Evolutionary conservation across 2,113 vertebrate genomes (phyloP), one percentile per base, ranked within the genome.

Genomic region (Benitochromis conjunctus): DNA sequence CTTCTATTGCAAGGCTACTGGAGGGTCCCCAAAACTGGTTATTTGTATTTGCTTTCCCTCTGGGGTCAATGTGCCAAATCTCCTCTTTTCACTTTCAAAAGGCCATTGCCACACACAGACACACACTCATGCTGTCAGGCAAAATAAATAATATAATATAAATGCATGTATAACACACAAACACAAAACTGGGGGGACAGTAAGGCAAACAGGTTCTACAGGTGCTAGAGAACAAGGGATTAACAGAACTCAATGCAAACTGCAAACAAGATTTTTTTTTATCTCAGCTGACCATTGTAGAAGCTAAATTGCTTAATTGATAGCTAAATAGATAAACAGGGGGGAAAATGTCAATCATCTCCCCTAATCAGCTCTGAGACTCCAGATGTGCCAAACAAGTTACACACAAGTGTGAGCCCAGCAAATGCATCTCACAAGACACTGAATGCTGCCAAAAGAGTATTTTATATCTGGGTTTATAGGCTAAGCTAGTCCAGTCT

Each of bases 381-480:
- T 81, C 53, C 79, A 86, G 18, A 69, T 34, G 55, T 76, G 57
- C 90, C 90, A 89, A 84, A 74, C 55, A 82, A 83, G 77, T 89
- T 93, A 81, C 36, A 86, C 56, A 80, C 34, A 6, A 57, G 62
- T 78, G 56, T 79, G 69, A 85, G 82, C 82, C 85, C 86, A 89
- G 80, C 58, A 82, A 19, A 64, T 56, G 1, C 2, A 14, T 89
- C 90, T 92, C 86, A 3, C 31, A 76, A 92, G 89, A 89, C 91
- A 2, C 64, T 31, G 10, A 6, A 14, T 48, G 83, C 91, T 91
- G 90, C 92, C 90, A 92, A 81, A 26, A 82, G 69, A 53, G 9
- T 18, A 69, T 88, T 84, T 88, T 83, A 86, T 69, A 93, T 92
- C 92, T 93, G 84, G 83, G 89, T 90, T 94, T 91, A 82, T 88